phyloP scores from a whole-genome alignment of 2,888 invertebrate species.

The Eurois occulta region DNA sequence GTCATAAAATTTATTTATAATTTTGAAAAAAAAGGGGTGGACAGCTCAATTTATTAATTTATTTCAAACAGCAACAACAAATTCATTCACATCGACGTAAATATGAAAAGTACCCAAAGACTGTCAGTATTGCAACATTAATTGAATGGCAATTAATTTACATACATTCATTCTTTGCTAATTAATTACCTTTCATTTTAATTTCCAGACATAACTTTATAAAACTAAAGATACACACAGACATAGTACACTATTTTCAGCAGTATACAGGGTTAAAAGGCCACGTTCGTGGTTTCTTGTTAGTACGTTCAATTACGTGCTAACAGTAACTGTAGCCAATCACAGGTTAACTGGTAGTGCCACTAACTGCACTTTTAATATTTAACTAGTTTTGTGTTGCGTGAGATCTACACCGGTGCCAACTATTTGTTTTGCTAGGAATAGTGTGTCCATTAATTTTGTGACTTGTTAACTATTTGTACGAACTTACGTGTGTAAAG shows the following conservation, averaged over 20 bases:
- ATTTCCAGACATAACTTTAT: background rate
- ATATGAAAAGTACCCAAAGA: background rate
- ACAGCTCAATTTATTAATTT: background rate
- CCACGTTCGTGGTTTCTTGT: slow-evolving; percentile 39
- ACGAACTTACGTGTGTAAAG: background rate
- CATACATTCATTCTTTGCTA: background rate
- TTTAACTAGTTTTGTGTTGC: slow-evolving; percentile 74
- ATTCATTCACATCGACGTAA: background rate
- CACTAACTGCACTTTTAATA: slow-evolving; percentile 83
- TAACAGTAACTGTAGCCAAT: slow-evolving; percentile 79
- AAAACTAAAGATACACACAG: background rate
- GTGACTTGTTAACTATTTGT: background rate
- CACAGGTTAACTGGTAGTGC: slow-evolving; percentile 74
- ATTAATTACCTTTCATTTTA: background rate
- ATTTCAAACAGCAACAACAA: background rate
- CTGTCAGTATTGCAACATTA: background rate
- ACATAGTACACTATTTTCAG: background rate
- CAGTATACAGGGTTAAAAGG: slow-evolving; percentile 27
- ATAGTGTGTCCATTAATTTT: background rate
- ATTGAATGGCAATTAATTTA: background rate
- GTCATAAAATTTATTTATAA: no score
- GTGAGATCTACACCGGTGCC: slow-evolving; percentile 51
- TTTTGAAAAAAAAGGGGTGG: no score
- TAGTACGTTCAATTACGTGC: slow-evolving; percentile 79
- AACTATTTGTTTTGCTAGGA: slow-evolving; percentile 28